A percentile compares a stretch with the other conserved stretches of the same genome.
phyloP scores from a whole-genome alignment of 2,888 invertebrate genomes.

The Coronaproctus castanopsis region DNA sequence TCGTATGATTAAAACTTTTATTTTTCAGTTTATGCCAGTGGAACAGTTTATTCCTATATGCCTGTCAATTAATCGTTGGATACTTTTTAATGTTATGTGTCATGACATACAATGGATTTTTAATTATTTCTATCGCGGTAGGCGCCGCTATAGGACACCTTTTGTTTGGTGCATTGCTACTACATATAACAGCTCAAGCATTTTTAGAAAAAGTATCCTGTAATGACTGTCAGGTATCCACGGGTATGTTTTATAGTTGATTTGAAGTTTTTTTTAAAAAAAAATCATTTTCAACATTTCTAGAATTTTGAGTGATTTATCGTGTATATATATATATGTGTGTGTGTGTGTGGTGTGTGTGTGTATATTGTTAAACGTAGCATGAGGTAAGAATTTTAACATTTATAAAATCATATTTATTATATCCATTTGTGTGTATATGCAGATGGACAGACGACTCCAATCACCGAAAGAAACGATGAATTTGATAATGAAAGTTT shows the following conservation, averaged over 20 bases:
- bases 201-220: conserved; percentile 5
- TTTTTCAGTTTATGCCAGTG: neutral
- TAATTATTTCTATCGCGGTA: conserved; percentile 39
- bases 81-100: conserved; percentile 50
- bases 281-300: too few relatives aligned
- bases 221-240: conserved; percentile 3
- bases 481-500: neutral
- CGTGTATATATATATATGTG: neutral
- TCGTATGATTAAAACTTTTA: too few relatives aligned
- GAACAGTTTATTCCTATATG: conserved; percentile 5
- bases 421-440: too few relatives aligned
- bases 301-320: neutral
- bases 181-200: conserved; percentile 14
- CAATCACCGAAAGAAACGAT: conserved; percentile 1
- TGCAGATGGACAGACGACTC: conserved; percentile 5
- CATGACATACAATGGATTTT: conserved; percentile 51
- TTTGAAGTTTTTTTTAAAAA: neutral
- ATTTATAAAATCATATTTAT: too few relatives aligned
- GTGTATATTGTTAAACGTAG: too few relatives aligned
- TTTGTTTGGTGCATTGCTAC: conserved; percentile 15
- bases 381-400: too few relatives aligned
- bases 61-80: conserved; percentile 27
- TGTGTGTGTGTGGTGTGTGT: neutral
- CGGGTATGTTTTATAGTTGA: neutral
- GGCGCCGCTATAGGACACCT: conserved; percentile 30